phyloP scores from a whole-genome alignment of 2,888 invertebrate species.

The Bellardia pandia region DNA sequence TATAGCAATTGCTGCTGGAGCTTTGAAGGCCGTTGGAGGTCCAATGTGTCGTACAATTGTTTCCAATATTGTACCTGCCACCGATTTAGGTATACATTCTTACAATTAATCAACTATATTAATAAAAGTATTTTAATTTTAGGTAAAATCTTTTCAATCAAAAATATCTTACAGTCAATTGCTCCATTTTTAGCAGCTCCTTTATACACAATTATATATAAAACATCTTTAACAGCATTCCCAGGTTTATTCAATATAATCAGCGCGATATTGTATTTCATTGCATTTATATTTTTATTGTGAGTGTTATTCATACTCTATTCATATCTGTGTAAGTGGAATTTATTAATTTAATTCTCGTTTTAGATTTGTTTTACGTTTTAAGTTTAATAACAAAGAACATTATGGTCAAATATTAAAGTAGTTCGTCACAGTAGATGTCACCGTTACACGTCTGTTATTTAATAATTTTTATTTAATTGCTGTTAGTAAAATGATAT shows the following conservation, averaged over 20 bases:
- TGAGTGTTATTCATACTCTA: slow-evolving; percentile 74
- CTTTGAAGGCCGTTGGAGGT: slow-evolving; percentile 79
- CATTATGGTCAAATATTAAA: slow-evolving; percentile 80
- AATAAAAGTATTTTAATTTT: slow-evolving; percentile 4
- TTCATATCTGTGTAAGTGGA: background rate
- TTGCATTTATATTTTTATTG: slow-evolving; percentile 79
- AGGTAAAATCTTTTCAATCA: slow-evolving; percentile 89
- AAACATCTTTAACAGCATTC: slow-evolving; percentile 85
- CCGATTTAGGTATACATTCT: slow-evolving; percentile 81
- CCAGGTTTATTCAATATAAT: slow-evolving; percentile 87
- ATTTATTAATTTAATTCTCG: slow-evolving; percentile 57
- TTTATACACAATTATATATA: slow-evolving; percentile 88
- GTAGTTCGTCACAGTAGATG: slow-evolving; percentile 55
- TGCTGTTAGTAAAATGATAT: background rate
- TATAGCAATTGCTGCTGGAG: slow-evolving; percentile 78
- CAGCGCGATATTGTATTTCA: slow-evolving; percentile 84
- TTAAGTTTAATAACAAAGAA: slow-evolving; percentile 78
- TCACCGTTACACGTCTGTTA: background rate
- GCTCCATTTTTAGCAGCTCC: slow-evolving; percentile 87
- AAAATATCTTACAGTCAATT: slow-evolving; percentile 87
- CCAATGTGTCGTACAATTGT: slow-evolving; percentile 84
- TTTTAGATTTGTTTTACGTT: slow-evolving; percentile 79
- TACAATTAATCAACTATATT: background rate
- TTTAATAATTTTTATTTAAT: background rate
- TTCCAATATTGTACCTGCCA: slow-evolving; percentile 81